These are phyloP conservation scores for Crenuchus spilurus DNA, from an alignment of 2,797 vertebrate genomes.

Conservation along the genomic window DNA sequence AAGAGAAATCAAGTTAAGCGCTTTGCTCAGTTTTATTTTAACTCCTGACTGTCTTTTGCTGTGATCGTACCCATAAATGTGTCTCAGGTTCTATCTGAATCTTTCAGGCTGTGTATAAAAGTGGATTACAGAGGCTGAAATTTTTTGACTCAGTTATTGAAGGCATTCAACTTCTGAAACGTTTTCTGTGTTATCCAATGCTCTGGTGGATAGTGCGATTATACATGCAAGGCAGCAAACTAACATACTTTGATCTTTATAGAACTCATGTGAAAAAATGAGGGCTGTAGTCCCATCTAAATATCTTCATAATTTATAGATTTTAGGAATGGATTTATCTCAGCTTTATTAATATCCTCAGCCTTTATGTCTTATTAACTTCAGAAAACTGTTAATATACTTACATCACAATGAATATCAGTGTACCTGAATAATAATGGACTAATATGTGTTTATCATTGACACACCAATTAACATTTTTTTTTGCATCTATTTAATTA, in stretches of 20 bases:
- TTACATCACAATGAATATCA: not conserved
- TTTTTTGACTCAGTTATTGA: slow-evolving; percentile 28
- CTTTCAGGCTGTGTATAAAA: slow-evolving; percentile 3
- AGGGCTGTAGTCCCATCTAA: not conserved
- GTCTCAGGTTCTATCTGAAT: not conserved
- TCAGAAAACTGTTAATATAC: not conserved
- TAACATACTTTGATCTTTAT: slow-evolving; percentile 42
- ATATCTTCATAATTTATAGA: slow-evolving; percentile 15
- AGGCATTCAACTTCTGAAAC: slow-evolving; percentile 20
- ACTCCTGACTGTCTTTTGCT: slow-evolving; percentile 1
- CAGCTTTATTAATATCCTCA: slow-evolving; percentile 12
- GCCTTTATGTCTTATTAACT: slow-evolving; percentile 3
- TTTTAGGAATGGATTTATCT: not conserved
- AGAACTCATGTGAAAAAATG: not conserved
- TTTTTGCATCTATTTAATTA: too few species aligned
- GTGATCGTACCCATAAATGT: not conserved
- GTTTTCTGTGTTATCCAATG: slow-evolving; percentile 39
- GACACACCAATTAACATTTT: too few species aligned
- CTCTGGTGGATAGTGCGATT: slow-evolving; percentile 32
- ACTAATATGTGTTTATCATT: too few species aligned
- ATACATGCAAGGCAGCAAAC: slow-evolving; percentile 31
- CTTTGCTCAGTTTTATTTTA: slow-evolving; percentile 15
- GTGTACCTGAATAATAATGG: not conserved
- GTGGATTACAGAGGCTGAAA: slow-evolving; percentile 9
- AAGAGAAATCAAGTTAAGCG: slow-evolving; percentile 15